Evolutionary conservation across 2,797 vertebrate species (phyloP), one percentile per base, ranked within the genome.

Genomic region (Hirundo rustica): DNA sequence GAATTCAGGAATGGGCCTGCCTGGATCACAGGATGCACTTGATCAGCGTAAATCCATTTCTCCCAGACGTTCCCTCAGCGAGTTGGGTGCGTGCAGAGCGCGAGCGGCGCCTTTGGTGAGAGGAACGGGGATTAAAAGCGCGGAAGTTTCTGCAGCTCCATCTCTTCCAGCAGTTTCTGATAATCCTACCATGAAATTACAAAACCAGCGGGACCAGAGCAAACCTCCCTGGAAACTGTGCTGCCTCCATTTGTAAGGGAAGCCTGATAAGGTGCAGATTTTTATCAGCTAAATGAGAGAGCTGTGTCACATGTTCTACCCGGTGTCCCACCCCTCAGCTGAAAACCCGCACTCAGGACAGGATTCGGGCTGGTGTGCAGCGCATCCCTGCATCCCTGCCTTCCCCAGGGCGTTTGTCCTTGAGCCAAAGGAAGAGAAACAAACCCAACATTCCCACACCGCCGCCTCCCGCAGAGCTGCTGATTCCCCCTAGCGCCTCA

Each of bases 171-270:
- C 75, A 45, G 45, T 65, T 88, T 25, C 96, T 88, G 88, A 66
- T 92, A 95, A 95, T 84, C 79, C 79, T 95, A 93, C 92, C 89
- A 86, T 81, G 88, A 95, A 95, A 95, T 95, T 90, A 88, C 85
- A 89, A 88, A 95, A 91, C 1, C 85, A 95, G 91, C 17, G 0
- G 87, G 85, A 92, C 72, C 87, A 95, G 74, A 75, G 85, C 73
- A 83, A 91, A 61, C 85, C 45, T 92, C 30, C 13, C 72, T 83
- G 6, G 34, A 78, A 89, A 81, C 21, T 81, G 65, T 67, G 1
- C 57, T 85, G 54, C 75, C 57, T 88, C 64, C 45, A 9, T 23
- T 82, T 72, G 82, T 58, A 88, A 81, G 78, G 76, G 44, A 54
- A 81, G 66, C 38, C 50, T 81, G 94, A 91, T 81, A 89, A 94